Percentiles rank a stretch among this genome's conserved stretches.
Conservation (phyloP, 2,888 invertebrate species). For the Eupithecia abbreviata region DNA sequence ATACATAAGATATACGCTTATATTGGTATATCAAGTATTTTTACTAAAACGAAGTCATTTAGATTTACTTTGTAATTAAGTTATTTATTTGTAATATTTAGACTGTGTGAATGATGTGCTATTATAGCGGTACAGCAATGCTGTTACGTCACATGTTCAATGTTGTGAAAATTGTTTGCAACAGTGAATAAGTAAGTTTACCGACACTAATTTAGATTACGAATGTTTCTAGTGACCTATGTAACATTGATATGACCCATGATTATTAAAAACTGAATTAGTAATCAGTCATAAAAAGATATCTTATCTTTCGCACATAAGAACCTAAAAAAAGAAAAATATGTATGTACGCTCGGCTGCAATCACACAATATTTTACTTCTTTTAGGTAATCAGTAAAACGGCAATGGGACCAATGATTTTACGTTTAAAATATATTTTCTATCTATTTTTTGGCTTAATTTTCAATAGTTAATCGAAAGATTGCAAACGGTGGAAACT, state of each 20-base stretch:
- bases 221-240: slow-evolving; percentile 20
- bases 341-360: too few relatives aligned
- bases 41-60: slow-evolving; percentile 72
- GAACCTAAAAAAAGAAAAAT: too few relatives aligned
- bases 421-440: not conserved
- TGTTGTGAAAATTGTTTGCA: slow-evolving; percentile 77
- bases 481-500: not conserved
- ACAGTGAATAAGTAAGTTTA: slow-evolving; percentile 67
- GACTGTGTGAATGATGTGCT: slow-evolving; percentile 51
- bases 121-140: slow-evolving; percentile 46
- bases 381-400: not conserved
- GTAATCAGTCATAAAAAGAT: too few relatives aligned
- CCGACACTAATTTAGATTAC: slow-evolving; percentile 4
- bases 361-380: not conserved
- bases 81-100: slow-evolving; percentile 72
- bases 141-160: slow-evolving; percentile 58
- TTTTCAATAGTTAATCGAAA: not conserved
- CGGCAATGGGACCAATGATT: not conserved
- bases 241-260: slow-evolving; percentile 21
- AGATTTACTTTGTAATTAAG: slow-evolving; percentile 67
- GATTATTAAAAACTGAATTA: not conserved
- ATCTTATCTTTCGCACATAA: too few relatives aligned
- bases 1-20: slow-evolving; percentile 45
- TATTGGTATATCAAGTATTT: slow-evolving; percentile 52
- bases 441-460: not conserved